These are phyloP conservation scores for Alectura lathami DNA, from an alignment of 2,113 vertebrate genomes.

Conservation along the genomic window DNA sequence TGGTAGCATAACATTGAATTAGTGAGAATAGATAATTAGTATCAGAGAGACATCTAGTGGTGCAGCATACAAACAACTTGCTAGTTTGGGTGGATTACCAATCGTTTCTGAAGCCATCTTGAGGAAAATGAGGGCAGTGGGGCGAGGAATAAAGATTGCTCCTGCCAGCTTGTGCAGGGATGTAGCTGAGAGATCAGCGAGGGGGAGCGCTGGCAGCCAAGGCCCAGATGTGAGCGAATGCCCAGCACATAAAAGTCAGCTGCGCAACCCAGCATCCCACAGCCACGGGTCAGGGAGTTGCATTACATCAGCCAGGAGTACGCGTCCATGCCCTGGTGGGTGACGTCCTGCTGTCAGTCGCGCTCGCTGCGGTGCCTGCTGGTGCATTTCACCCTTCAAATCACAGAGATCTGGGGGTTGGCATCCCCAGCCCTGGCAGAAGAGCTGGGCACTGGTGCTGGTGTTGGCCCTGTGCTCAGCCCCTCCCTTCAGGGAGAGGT, in stretches of 20 bases:
- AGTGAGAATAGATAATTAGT: background rate
- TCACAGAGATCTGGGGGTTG: background rate
- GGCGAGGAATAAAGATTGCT: background rate
- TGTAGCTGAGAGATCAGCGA: background rate
- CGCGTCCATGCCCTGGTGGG: background rate
- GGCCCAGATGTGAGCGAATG: background rate
- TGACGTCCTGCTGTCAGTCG: background rate
- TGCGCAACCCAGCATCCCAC: background rate
- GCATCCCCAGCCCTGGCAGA: rapidly evolving
- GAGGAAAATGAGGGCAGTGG: background rate
- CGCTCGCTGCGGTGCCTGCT: background rate
- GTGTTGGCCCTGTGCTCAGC: background rate
- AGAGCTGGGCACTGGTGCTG: background rate
- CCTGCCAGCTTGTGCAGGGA: background rate
- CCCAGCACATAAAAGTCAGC: background rate
- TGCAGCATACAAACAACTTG: rapidly evolving
- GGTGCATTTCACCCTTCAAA: background rate
- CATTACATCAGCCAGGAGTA: background rate
- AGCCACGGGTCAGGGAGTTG: rapidly evolving
- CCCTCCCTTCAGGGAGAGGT: background rate
- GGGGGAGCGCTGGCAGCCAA: background rate
- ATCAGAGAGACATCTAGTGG: constrained; percentile 57
- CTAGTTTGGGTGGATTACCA: background rate
- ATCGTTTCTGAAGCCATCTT: background rate
- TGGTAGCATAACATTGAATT: background rate